phyloP scores from a whole-genome alignment of 2,113 vertebrate species.

The Barbus barbus region DNA sequence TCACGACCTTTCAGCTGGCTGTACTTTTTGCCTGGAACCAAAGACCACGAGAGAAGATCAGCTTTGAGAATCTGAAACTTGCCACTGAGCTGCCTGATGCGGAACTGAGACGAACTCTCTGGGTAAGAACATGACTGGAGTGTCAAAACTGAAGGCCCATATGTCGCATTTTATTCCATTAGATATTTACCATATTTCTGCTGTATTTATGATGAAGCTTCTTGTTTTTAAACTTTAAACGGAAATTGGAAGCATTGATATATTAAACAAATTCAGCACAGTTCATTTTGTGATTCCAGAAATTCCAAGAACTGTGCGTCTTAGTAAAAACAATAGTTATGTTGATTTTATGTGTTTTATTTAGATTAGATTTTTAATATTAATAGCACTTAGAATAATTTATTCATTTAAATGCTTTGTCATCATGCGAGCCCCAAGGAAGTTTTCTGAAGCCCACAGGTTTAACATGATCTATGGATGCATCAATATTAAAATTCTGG shows the following conservation, averaged over 20 bases:
- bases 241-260: too few relatives aligned
- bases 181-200: too few relatives aligned
- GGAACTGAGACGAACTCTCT: constrained; percentile 95
- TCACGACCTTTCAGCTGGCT: constrained; percentile 97
- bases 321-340: not conserved
- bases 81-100: constrained; percentile 97
- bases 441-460: too few relatives aligned
- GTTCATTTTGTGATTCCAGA: not conserved
- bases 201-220: not conserved
- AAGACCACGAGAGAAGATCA: constrained; percentile 97
- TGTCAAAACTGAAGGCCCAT: too few relatives aligned
- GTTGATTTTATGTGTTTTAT: not conserved
- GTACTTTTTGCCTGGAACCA: constrained; percentile 99
- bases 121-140: constrained; percentile 72
- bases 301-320: not conserved
- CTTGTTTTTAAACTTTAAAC: not conserved
- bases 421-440: too few relatives aligned
- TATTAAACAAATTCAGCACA: too few relatives aligned
- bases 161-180: too few relatives aligned
- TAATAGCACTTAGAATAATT: not conserved
- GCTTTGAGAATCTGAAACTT: constrained; percentile 97
- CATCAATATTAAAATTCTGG: too few relatives aligned
- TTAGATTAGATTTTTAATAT: not conserved
- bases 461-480: too few relatives aligned
- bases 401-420: too few relatives aligned